Evolutionary conservation across 2,797 vertebrate species (phyloP), one percentile per base, ranked within the genome.

Genomic region (Vespertilio murinus): DNA sequence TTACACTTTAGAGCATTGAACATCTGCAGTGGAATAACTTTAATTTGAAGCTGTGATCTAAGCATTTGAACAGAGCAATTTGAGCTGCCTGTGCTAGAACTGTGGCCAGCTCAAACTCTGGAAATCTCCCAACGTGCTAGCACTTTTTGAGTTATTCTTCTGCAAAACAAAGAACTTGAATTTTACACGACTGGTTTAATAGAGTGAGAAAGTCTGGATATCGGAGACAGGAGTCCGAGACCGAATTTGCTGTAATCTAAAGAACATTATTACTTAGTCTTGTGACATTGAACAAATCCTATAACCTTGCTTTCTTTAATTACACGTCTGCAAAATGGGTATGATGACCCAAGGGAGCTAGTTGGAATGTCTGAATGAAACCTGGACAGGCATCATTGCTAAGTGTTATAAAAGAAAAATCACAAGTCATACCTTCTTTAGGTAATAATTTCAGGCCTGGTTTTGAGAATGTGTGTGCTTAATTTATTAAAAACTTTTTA

Each of bases 281-380:
- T 25, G 69, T 85, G 81, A 91, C 47, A 56, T 89, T 86, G 33
- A 83, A 30, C 38, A 77, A 78, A 87, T 61, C 33, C 54, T 18
- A 28, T 38, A 86, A 54, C 64, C 56, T 49, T 17, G 20, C 16
- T 86, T 93, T 94, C 70, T 91, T 69, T 73, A 94, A 47, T 90
- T 77, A 87, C 38, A 0, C 83, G 30, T 84, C 70, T 96, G 70
- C 93, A 90, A 78, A 96, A 82, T 93, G 79, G 47, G 23, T 64
- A 74, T 30, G 35, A 88, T 64, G 40, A 78, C 42, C 33, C 52
- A 82, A 54, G 35, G 70, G 35, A 75, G 64, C 82, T 86, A 40
- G 89, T 17, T 91, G 80, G 49, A 35, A 64, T 61, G 42, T 47
- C 79, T 87, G 65, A 90, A 70, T 47, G 49, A 80, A 88, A 81